Conservation (phyloP, 2,797 vertebrate species). For the Perodicticus potto region DNA sequence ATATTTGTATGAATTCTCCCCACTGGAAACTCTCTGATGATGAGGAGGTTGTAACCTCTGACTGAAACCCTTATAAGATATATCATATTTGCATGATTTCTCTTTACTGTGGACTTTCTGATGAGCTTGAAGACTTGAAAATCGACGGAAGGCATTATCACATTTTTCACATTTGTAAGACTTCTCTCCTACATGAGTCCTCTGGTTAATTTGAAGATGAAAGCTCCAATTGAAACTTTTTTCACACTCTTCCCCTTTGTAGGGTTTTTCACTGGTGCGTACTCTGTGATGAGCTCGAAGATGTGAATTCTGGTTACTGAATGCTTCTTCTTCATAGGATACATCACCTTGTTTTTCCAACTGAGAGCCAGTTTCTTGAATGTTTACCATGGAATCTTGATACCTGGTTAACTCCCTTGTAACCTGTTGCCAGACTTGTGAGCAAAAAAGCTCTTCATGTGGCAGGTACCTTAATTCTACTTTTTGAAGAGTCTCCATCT, state of each 20-base stretch:
- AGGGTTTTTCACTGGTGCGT: constrained; percentile 15
- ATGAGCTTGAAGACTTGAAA: constrained; percentile 83
- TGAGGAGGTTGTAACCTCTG: constrained; percentile 87
- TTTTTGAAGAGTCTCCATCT: constrained; percentile 48
- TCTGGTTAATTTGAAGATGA: constrained; percentile 66
- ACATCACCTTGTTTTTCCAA: neutral
- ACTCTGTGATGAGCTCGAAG: neutral
- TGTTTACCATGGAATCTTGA: neutral
- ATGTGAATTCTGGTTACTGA: neutral
- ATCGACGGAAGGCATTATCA: constrained; percentile 78
- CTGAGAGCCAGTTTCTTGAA: neutral
- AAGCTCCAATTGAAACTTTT: constrained; percentile 67
- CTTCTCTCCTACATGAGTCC: constrained; percentile 65
- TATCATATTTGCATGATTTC: constrained; percentile 86
- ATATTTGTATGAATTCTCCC: constrained; percentile 84
- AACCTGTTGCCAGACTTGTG: constrained; percentile 66
- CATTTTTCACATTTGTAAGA: constrained; percentile 84
- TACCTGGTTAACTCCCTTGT: constrained; percentile 21
- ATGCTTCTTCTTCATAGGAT: accelerated
- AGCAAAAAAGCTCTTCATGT: constrained; percentile 64
- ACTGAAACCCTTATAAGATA: constrained; percentile 88
- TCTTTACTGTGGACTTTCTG: constrained; percentile 81
- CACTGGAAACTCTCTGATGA: constrained; percentile 88
- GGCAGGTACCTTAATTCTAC: neutral
- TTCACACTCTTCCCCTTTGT: constrained; percentile 67